These are phyloP conservation scores for Thecocarcelia acutangulata DNA, from an alignment of 2,888 invertebrate species.

Conservation along the genomic window DNA sequence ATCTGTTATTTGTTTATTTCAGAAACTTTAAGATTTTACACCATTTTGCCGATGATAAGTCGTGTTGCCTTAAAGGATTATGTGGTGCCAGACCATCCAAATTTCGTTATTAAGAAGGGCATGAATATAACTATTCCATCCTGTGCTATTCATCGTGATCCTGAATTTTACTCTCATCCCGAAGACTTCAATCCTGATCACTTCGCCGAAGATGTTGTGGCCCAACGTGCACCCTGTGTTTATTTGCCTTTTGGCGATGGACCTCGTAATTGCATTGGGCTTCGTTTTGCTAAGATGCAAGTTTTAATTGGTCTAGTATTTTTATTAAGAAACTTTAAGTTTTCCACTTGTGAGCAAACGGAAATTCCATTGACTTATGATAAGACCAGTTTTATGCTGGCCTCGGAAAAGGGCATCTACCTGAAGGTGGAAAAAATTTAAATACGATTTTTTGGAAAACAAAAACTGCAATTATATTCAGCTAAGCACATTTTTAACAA, in stretches of 20 bases:
- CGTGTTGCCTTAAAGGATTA: slow-evolving; percentile 83
- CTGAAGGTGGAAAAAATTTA: slow-evolving; percentile 61
- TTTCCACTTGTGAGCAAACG: slow-evolving; percentile 73
- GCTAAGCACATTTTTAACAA: too few relatives aligned
- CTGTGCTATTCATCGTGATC: slow-evolving; percentile 83
- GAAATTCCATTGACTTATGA: slow-evolving; percentile 72
- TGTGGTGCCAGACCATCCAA: slow-evolving; percentile 82
- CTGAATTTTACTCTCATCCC: slow-evolving; percentile 82
- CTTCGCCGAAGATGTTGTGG: slow-evolving; percentile 83
- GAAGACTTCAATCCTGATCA: slow-evolving; percentile 84
- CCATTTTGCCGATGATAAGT: slow-evolving; percentile 82
- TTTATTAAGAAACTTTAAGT: slow-evolving; percentile 75
- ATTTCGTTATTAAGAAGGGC: slow-evolving; percentile 82
- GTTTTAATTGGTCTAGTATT: slow-evolving; percentile 75
- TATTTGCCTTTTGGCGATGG: slow-evolving; percentile 80
- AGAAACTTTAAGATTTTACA: slow-evolving; percentile 84
- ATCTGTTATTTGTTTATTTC: neutral
- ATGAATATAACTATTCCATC: slow-evolving; percentile 73
- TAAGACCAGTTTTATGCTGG: slow-evolving; percentile 69
- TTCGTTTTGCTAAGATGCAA: slow-evolving; percentile 79
- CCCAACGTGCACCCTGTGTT: slow-evolving; percentile 81
- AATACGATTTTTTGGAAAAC: neutral
- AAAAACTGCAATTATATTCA: too few relatives aligned
- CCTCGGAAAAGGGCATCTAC: slow-evolving; percentile 71
- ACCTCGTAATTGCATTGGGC: slow-evolving; percentile 78